Evolutionary conservation across 2,113 vertebrate species (phyloP).

Genomic region (Halcyon malimbica): DNA sequence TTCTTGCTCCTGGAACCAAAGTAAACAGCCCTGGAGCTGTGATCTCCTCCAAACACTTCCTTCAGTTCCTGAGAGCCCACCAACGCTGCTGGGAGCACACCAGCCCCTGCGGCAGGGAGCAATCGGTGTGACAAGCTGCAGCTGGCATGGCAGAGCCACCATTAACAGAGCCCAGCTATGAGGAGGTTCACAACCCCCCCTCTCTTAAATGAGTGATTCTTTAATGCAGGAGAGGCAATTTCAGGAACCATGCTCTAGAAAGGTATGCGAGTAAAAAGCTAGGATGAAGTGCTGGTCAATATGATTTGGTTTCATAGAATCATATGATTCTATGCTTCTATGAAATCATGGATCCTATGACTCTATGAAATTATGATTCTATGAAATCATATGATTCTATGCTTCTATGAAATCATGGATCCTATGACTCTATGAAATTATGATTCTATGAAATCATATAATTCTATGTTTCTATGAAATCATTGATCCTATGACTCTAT

Average conservation of each 20-base stretch:
- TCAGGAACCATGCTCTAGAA: not conserved
- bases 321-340: too few species aligned
- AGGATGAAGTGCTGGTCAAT: not conserved
- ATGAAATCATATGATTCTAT: too few species aligned
- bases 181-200: accelerated
- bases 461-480: too few species aligned
- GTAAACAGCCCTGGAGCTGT: not conserved
- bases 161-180: accelerated
- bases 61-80: not conserved
- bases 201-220: not conserved
- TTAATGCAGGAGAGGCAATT: not conserved
- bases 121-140: not conserved
- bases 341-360: too few species aligned
- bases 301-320: not conserved
- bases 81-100: not conserved
- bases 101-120: accelerated
- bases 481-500: too few species aligned
- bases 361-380: not conserved
- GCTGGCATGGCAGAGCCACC: not conserved
- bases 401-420: too few species aligned
- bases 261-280: not conserved
- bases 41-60: not conserved
- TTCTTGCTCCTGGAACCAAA: not conserved
- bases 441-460: too few species aligned
- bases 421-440: too few species aligned